Percentiles rank a stretch among this genome's conserved stretches.
Evolutionary conservation across 2,888 invertebrate species (phyloP).

Genomic region (Lathronympha strigana): DNA sequence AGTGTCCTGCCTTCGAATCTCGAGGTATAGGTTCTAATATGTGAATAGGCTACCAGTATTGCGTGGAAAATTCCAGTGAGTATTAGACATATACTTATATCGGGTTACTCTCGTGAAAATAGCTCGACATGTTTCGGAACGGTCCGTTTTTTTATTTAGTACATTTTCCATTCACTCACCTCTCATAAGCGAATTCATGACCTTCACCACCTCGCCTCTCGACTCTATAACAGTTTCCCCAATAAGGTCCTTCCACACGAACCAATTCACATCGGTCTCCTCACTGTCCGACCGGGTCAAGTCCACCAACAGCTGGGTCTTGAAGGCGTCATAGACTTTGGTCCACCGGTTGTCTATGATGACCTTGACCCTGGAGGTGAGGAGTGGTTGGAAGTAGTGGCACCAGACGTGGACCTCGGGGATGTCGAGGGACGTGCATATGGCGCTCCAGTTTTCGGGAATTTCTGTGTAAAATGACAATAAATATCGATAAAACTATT

Average conservation of each 20-base stretch:
- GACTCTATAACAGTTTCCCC: conserved; percentile 79
- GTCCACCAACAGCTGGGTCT: conserved; percentile 69
- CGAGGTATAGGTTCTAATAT: too few species aligned
- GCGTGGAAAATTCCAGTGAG: too few species aligned
- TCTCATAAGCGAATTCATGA: conserved; percentile 79
- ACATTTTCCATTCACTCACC: conserved; percentile 54
- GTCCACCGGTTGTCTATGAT: conserved; percentile 81
- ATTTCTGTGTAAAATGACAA: conserved; percentile 70
- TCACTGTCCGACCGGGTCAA: conserved; percentile 74
- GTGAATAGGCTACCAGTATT: too few species aligned
- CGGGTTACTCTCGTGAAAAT: too few species aligned
- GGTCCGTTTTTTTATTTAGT: too few species aligned
- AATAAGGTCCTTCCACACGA: conserved; percentile 89
- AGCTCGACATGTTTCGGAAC: too few species aligned
- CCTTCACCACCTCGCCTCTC: conserved; percentile 72
- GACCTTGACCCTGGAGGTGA: conserved; percentile 87
- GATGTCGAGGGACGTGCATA: conserved; percentile 85
- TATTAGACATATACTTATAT: too few species aligned
- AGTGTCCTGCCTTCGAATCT: too few species aligned
- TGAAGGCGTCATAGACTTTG: conserved; percentile 69
- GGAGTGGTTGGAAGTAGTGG: conserved; percentile 88
- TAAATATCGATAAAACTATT: too few species aligned
- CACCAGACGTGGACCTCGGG: conserved; percentile 87
- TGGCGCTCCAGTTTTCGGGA: conserved; percentile 85
- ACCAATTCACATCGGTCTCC: conserved; percentile 87